Evolutionary conservation across 2,888 invertebrate species (phyloP).

Genomic region (Eupithecia pulchellata): DNA sequence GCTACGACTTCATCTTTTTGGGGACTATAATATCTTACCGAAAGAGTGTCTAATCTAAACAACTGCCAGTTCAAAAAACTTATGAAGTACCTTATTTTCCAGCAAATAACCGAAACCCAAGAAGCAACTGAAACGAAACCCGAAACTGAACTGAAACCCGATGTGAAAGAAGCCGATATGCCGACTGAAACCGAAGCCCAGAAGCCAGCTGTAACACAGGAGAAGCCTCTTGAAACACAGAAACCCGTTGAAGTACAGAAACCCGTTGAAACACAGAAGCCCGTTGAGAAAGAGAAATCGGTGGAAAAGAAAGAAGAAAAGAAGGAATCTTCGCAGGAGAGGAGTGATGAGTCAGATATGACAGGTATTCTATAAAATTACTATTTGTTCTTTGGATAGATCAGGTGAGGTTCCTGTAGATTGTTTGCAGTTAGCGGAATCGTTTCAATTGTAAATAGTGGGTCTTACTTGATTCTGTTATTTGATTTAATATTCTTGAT

Average conservation of each 20-base stretch:
- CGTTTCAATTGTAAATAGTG: too few species aligned
- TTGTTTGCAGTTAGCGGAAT: too few species aligned
- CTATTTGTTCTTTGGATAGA: too few species aligned
- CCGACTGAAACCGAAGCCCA: slow-evolving; percentile 42
- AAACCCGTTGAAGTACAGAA: slow-evolving; percentile 36
- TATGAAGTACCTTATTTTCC: slow-evolving; percentile 20
- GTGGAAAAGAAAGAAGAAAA: slow-evolving; percentile 56
- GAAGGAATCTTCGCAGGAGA: slow-evolving; percentile 73
- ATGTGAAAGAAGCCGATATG: slow-evolving; percentile 33
- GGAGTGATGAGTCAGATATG: slow-evolving; percentile 85
- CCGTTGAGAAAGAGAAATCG: slow-evolving; percentile 43
- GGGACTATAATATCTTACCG: too few species aligned
- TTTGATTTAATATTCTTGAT: too few species aligned
- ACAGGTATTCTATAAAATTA: slow-evolving; percentile 69
- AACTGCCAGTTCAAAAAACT: neutral
- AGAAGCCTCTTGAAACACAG: slow-evolving; percentile 40
- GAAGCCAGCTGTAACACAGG: slow-evolving; percentile 26
- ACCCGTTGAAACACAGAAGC: slow-evolving; percentile 42
- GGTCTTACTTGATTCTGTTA: too few species aligned
- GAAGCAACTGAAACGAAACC: slow-evolving; percentile 64
- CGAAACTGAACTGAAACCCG: slow-evolving; percentile 43
- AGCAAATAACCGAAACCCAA: slow-evolving; percentile 71
- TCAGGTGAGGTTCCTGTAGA: too few species aligned
- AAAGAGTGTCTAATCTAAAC: neutral
- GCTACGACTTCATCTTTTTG: too few species aligned